Conservation (phyloP, 1,140 invertebrate species). For the Drosophila neocordata region DNA sequence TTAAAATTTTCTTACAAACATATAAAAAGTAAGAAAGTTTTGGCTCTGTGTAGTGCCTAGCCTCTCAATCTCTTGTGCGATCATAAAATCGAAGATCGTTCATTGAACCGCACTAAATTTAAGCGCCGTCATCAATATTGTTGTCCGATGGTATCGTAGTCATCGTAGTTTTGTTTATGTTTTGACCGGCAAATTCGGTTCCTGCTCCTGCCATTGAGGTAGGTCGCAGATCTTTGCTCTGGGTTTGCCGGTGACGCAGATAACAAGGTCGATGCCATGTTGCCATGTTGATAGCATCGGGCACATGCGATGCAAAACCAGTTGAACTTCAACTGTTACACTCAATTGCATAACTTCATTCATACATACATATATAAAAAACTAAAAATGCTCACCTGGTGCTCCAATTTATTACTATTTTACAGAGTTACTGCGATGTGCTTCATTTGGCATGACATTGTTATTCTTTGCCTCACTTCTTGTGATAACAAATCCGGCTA, state of each 20-base stretch:
- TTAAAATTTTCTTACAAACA: not conserved
- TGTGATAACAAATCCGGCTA: slow-evolving; percentile 84
- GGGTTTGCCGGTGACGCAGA: slow-evolving; percentile 14
- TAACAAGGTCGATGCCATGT: slow-evolving; percentile 46
- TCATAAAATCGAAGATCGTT: slow-evolving; percentile 62
- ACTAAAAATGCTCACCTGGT: slow-evolving; percentile 50
- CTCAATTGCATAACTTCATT: slow-evolving; percentile 42
- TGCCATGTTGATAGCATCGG: slow-evolving; percentile 47
- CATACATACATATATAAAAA: not conserved
- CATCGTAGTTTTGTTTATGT: slow-evolving; percentile 37
- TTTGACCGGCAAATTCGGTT: slow-evolving; percentile 31
- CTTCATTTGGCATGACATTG: slow-evolving; percentile 78
- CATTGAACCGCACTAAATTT: slow-evolving; percentile 58
- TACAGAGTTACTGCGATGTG: slow-evolving; percentile 69
- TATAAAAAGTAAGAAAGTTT: not conserved
- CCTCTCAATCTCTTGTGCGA: slow-evolving; percentile 2
- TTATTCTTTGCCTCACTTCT: slow-evolving; percentile 83
- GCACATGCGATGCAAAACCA: slow-evolving; percentile 48
- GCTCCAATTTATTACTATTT: slow-evolving; percentile 58
- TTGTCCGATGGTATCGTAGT: slow-evolving; percentile 30
- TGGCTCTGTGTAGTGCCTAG: slow-evolving; percentile 6
- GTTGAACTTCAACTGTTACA: slow-evolving; percentile 63
- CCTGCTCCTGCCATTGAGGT: slow-evolving; percentile 74
- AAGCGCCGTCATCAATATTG: slow-evolving; percentile 38
- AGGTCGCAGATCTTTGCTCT: slow-evolving; percentile 69